Conservation (phyloP, 1,140 invertebrate species). For the Chironomus striatipennis region DNA sequence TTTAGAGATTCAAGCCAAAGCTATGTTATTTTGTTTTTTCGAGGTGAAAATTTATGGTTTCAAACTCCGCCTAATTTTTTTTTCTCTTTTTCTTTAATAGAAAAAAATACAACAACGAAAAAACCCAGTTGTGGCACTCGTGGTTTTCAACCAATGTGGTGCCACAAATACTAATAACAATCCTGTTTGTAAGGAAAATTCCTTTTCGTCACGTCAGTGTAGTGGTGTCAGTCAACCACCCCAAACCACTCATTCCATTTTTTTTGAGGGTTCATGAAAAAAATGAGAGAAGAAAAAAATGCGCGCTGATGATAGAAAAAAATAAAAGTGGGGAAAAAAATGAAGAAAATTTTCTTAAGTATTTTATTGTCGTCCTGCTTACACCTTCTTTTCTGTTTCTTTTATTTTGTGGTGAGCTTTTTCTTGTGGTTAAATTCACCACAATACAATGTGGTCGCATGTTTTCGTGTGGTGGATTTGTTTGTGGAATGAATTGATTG, state of each 20-base stretch:
- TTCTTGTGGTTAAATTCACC: background rate
- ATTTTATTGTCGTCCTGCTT: constrained; percentile 3
- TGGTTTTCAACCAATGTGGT: constrained; percentile 12
- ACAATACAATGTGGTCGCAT: background rate
- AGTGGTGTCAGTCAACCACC: background rate
- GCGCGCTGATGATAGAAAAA: background rate
- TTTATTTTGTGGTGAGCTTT: background rate
- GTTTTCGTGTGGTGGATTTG: background rate
- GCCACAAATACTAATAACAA: constrained; percentile 12
- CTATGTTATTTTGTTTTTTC: background rate
- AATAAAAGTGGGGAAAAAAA: constrained; percentile 7
- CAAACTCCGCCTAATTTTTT: constrained; percentile 4
- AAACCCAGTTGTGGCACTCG: constrained; percentile 3
- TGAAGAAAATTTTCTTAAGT: background rate
- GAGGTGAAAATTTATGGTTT: background rate
- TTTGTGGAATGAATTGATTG: too few species aligned
- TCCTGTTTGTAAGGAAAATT: background rate
- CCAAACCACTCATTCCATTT: background rate
- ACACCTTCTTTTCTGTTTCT: background rate
- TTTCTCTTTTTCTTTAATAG: background rate
- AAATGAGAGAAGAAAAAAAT: constrained; percentile 6
- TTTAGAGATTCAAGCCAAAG: background rate
- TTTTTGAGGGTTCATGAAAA: background rate
- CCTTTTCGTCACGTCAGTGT: background rate
- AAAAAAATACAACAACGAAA: constrained; percentile 6